A percentile compares a stretch with the other conserved stretches of the same genome.
These are phyloP conservation scores for Stichopus horrens DNA, from an alignment of 53 echinoderm and acorn worm species.

Conservation along the genomic window DNA sequence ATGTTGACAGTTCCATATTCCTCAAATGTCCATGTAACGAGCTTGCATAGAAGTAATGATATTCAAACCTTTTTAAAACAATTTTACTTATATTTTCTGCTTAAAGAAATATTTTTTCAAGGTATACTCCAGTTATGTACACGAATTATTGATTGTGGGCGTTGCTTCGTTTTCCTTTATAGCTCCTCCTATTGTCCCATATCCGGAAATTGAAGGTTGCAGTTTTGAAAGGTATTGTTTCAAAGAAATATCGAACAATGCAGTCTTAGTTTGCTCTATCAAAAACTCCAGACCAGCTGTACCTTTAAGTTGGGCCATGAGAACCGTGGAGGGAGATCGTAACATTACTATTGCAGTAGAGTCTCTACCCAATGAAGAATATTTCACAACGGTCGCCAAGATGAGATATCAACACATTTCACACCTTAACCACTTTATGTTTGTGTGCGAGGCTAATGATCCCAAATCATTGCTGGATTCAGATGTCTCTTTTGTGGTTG, in stretches of 20 bases:
- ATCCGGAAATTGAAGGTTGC: neutral
- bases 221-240: neutral
- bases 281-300: neutral
- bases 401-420: neutral
- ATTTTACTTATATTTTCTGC: too few relatives aligned
- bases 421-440: neutral
- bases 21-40: too few relatives aligned
- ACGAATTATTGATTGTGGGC: too few relatives aligned
- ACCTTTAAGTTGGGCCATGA: constrained; percentile 7
- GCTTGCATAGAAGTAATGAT: too few relatives aligned
- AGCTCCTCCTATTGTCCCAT: neutral
- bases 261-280: neutral
- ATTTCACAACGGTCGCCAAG: neutral
- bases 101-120: too few relatives aligned
- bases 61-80: too few relatives aligned
- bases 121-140: too few relatives aligned
- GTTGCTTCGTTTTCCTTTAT: neutral
- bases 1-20: too few relatives aligned
- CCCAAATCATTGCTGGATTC: neutral
- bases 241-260: neutral
- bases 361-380: neutral
- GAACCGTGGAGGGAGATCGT: neutral
- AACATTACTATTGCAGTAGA: neutral
- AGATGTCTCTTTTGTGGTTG: neutral
- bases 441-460: constrained; percentile 5